phyloP scores from a whole-genome alignment of 2,888 invertebrate genomes.

The Junonia oenone region DNA sequence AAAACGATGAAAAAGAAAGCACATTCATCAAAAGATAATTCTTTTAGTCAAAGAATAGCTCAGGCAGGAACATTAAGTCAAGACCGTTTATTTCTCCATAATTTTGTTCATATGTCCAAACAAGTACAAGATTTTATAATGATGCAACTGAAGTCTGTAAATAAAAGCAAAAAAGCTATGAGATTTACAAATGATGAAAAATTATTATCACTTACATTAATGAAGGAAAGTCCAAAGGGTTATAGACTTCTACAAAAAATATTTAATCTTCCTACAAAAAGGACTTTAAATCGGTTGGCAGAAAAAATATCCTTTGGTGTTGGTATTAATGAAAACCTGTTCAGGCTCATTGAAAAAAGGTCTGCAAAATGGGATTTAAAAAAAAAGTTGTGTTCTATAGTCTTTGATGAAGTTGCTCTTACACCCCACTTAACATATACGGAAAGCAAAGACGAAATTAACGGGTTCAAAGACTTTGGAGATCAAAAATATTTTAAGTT shows the following conservation, averaged over 20 bases:
- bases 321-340: slow-evolving; percentile 11
- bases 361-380: slow-evolving; percentile 10
- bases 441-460: slow-evolving; percentile 11
- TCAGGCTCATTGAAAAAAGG: not conserved
- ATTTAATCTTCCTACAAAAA: slow-evolving; percentile 19
- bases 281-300: slow-evolving; percentile 13
- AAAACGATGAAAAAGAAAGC: too few relatives aligned
- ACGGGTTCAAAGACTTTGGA: slow-evolving; percentile 27
- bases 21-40: too few relatives aligned
- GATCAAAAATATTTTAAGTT: slow-evolving; percentile 14
- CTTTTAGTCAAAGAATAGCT: too few relatives aligned
- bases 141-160: not conserved
- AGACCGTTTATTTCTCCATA: not conserved
- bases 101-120: not conserved
- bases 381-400: slow-evolving; percentile 20
- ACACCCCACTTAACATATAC: slow-evolving; percentile 20
- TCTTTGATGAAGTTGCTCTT: slow-evolving; percentile 23
- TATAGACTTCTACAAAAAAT: slow-evolving; percentile 20
- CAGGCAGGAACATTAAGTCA: not conserved
- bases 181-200: slow-evolving; percentile 19
- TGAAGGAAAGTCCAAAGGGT: slow-evolving; percentile 19
- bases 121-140: not conserved
- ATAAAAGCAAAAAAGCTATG: slow-evolving; percentile 18
- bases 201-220: slow-evolving; percentile 6
- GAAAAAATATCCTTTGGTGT: slow-evolving; percentile 6